Conservation (phyloP, 1,140 invertebrate species). For the Bombus confusus region DNA sequence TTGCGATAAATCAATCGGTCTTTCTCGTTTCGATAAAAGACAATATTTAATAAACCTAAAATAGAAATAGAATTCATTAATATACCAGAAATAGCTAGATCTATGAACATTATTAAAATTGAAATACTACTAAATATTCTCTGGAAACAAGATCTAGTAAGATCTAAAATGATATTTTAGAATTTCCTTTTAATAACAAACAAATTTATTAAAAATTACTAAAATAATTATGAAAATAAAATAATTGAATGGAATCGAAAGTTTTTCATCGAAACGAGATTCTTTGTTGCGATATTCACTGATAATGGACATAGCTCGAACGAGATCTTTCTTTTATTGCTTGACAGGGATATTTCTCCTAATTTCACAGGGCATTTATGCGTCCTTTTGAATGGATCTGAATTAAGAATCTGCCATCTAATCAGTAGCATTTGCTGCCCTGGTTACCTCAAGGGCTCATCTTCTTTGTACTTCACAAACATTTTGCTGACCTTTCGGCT, state of each 20-base stretch:
- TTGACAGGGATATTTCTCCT: background rate
- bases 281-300: background rate
- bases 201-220: background rate
- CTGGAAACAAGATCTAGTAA: background rate
- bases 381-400: background rate
- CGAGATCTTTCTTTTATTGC: background rate
- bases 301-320: background rate
- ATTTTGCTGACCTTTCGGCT: slow-evolving; percentile 6
- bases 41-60: background rate
- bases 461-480: background rate
- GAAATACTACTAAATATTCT: background rate
- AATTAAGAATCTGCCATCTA: background rate
- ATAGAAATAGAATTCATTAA: background rate
- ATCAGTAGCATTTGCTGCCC: background rate
- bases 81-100: background rate
- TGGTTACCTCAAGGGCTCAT: background rate
- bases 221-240: background rate
- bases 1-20: background rate
- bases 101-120: background rate
- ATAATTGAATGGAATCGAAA: background rate
- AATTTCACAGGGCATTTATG: background rate
- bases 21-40: background rate
- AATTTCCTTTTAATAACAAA: background rate
- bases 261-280: background rate
- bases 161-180: background rate